phyloP scores from a whole-genome alignment of 2,888 invertebrate genomes.

The Schrankia costaestrigalis region DNA sequence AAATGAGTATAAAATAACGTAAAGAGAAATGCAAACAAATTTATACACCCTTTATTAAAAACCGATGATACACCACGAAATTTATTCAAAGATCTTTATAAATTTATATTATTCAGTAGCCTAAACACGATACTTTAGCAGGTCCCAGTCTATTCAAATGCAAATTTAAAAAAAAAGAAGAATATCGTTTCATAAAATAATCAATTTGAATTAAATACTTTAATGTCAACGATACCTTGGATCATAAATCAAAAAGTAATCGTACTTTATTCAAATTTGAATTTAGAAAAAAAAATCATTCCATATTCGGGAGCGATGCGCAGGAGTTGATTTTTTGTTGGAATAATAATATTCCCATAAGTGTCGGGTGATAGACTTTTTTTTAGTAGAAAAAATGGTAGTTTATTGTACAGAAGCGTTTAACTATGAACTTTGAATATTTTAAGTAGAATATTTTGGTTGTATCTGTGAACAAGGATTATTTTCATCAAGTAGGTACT shows the following conservation, averaged over 20 bases:
- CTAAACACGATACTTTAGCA: slow-evolving; percentile 18
- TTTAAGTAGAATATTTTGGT: no score
- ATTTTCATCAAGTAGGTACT: no score
- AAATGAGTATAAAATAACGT: no score
- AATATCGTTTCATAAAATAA: slow-evolving; percentile 44
- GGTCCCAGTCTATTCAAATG: slow-evolving; percentile 25
- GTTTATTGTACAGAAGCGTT: slow-evolving; percentile 22
- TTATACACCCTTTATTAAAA: background rate
- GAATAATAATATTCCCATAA: slow-evolving; percentile 36
- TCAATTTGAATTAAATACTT: slow-evolving; percentile 60
- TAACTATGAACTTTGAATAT: slow-evolving; percentile 10
- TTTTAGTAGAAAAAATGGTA: slow-evolving; percentile 17
- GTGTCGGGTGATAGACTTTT: slow-evolving; percentile 22
- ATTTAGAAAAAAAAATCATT: slow-evolving; percentile 34
- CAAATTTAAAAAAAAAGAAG: slow-evolving; percentile 23
- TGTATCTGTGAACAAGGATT: no score
- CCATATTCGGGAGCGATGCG: slow-evolving; percentile 39
- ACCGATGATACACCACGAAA: slow-evolving; percentile 1
- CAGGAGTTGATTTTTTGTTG: slow-evolving; percentile 30
- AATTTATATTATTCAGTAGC: slow-evolving; percentile 16
- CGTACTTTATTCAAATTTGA: slow-evolving; percentile 41
- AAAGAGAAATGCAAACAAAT: no score
- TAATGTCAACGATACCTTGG: slow-evolving; percentile 45
- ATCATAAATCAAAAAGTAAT: slow-evolving; percentile 30
- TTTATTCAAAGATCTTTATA: slow-evolving; percentile 5